Evolutionary conservation across 2,113 vertebrate species (phyloP).

Genomic region (Periophthalmus modestus): DNA sequence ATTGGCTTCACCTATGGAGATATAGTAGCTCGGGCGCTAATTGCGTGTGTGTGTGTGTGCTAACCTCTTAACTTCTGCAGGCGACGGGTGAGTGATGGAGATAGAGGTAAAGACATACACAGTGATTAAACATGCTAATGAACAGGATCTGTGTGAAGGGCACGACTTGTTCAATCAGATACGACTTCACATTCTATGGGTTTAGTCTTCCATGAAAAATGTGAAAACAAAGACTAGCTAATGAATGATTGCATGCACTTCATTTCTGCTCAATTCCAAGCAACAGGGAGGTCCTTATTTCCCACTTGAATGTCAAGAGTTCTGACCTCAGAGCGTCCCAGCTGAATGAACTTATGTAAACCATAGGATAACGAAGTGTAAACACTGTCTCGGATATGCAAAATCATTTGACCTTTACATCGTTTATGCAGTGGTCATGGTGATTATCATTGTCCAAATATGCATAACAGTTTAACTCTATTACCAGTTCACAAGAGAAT

Average conservation of each 20-base stretch:
- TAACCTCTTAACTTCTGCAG: slow-evolving; percentile 42
- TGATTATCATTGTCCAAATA: too few relatives aligned
- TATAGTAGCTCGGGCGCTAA: slow-evolving; percentile 57
- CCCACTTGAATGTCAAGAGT: too few relatives aligned
- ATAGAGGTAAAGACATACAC: slow-evolving; percentile 85
- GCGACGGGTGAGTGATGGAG: slow-evolving; percentile 85
- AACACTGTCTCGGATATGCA: too few relatives aligned
- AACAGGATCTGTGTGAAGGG: slow-evolving; percentile 59
- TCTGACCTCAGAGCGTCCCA: too few relatives aligned
- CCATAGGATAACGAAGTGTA: too few relatives aligned
- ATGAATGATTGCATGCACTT: slow-evolving; percentile 20
- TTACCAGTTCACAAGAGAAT: too few relatives aligned
- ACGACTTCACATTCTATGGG: slow-evolving; percentile 41
- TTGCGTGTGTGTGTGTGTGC: slow-evolving; percentile 37
- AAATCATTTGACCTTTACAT: too few relatives aligned
- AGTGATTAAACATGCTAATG: slow-evolving; percentile 74
- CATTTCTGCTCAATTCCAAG: background rate
- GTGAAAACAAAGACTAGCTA: slow-evolving; percentile 35
- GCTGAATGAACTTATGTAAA: too few relatives aligned
- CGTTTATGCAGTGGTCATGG: too few relatives aligned
- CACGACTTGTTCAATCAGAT: slow-evolving; percentile 62
- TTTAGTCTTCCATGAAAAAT: slow-evolving; percentile 31
- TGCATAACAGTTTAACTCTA: too few relatives aligned
- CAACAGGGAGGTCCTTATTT: too few relatives aligned
- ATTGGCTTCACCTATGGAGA: slow-evolving; percentile 61